Conservation (phyloP, 1,140 invertebrate genomes). For the Rhagoletis pomonella region DNA sequence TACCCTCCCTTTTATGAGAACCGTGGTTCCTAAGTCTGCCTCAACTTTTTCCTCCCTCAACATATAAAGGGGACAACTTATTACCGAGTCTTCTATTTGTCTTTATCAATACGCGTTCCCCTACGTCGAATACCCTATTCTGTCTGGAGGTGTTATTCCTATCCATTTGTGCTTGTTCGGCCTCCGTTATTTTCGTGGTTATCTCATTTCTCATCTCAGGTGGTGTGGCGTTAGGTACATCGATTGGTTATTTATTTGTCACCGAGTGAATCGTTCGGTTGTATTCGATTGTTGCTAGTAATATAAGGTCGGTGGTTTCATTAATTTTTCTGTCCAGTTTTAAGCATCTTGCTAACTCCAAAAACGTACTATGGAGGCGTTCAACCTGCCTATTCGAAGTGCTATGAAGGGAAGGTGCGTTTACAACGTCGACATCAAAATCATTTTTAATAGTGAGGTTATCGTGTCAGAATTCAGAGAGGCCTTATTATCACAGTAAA, state of each 20-base stretch:
- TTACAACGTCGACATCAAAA: too few species aligned
- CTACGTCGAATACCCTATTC: conserved; percentile 20
- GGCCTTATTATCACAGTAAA: too few species aligned
- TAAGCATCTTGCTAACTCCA: conserved; percentile 25
- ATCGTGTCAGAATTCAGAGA: too few species aligned
- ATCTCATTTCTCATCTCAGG: not conserved
- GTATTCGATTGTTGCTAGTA: not conserved
- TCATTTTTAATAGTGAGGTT: too few species aligned
- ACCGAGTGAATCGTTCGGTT: too few species aligned
- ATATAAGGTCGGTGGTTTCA: not conserved
- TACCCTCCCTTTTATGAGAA: not conserved
- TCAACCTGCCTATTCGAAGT: conserved; percentile 15
- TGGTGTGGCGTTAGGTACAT: not conserved
- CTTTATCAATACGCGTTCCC: not conserved
- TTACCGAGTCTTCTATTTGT: not conserved
- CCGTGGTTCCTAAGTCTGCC: not conserved
- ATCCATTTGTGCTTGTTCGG: not conserved
- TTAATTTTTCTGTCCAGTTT: conserved; percentile 21
- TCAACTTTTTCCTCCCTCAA: not conserved
- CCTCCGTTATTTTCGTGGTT: not conserved
- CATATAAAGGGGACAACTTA: not conserved
- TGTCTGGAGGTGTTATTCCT: not conserved
- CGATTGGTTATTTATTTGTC: not conserved
- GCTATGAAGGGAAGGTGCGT: not conserved
- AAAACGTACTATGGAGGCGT: conserved; percentile 27